Base-by-base conservation (phyloP, 2,797 vertebrate genomes). In the Harpagifer antarcticus region DNA sequence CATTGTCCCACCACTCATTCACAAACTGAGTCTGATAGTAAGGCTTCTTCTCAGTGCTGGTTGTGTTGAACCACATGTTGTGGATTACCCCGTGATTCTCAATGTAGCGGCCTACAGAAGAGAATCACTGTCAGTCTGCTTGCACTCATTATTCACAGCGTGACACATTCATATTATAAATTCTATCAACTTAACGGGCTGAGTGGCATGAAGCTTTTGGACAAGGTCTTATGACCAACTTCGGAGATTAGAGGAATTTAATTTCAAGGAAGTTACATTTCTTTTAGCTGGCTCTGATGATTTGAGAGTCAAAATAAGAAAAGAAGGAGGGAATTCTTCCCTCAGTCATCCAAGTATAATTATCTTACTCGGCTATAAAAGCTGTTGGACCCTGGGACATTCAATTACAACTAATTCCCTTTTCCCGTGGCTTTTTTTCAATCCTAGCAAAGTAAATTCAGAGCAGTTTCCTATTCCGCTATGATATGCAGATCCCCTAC, bases 71-170 rank as follows among this genome's bases (percentile, higher is more conserved):
- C 95, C 93, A 98, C 97, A 98, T 97, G 94, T 98, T 99, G 83
- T 99, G 97, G 55, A 99, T 93, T 44, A 99, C 97, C 0, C 97
- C 96, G 0, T 99, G 97, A 70, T 97, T 97, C 93, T 99, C 97
- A 0, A 96, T 23, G 87, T 98, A 96, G 57, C 83, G 95, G 70
- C 97, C 97, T 98, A 37, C 23, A 2, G 87, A 0, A 63, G 50
- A 83, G 72, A 89, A 64, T 59, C 74, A 17, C 78, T 37, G 76
- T 84, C 79, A 89, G 76, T 78, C 78, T 43, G 60, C 71, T 15
- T 7, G 48, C 64, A 11, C 70, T 86, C 85, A 78, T 83, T 87
- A 88, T 89, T 88, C 79, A 84, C 16, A 66, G 84, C 80, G 61
- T 79, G 84, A 88, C 83, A 75, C 84, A 43, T 84, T 83, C 81